Percentiles rank a stretch among this genome's conserved stretches.
Conservation (phyloP, 1,140 invertebrate species). For the Hesperophylax magnus region DNA sequence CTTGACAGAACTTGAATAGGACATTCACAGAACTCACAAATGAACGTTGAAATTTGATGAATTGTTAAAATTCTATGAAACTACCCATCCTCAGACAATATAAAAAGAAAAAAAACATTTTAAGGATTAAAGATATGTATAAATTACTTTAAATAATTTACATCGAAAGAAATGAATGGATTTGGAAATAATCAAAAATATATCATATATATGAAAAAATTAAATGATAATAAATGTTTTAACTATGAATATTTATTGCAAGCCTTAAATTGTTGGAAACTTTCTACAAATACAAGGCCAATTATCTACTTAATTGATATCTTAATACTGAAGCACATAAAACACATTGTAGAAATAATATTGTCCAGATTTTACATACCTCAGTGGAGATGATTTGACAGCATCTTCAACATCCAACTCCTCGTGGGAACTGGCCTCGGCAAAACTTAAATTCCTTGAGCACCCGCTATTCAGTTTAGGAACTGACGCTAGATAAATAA, state of each 20-base stretch:
- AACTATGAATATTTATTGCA: not conserved
- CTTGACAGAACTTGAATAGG: too few relatives aligned
- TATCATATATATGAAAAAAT: too few relatives aligned
- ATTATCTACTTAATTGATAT: slow-evolving; percentile 36
- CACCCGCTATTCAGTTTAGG: slow-evolving; percentile 57
- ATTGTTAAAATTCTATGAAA: too few relatives aligned
- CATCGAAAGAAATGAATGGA: too few relatives aligned
- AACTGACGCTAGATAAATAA: slow-evolving; percentile 38
- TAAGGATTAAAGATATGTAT: too few relatives aligned
- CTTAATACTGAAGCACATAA: not conserved
- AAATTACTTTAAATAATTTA: too few relatives aligned
- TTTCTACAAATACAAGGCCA: not conserved
- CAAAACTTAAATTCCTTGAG: slow-evolving; percentile 67
- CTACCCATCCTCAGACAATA: too few relatives aligned
- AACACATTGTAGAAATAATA: not conserved
- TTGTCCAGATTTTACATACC: slow-evolving; percentile 58
- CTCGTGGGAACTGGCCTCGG: slow-evolving; percentile 65
- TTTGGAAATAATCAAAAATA: too few relatives aligned
- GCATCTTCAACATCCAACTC: slow-evolving; percentile 62
- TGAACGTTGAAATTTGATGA: too few relatives aligned
- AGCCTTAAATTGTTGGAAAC: not conserved
- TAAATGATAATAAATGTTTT: too few relatives aligned
- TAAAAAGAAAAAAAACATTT: too few relatives aligned
- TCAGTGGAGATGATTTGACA: slow-evolving; percentile 64
- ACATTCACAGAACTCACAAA: too few relatives aligned